These are phyloP conservation scores for Euura saliciscinereae DNA, from an alignment of 1,140 invertebrate genomes.

Conservation along the genomic window DNA sequence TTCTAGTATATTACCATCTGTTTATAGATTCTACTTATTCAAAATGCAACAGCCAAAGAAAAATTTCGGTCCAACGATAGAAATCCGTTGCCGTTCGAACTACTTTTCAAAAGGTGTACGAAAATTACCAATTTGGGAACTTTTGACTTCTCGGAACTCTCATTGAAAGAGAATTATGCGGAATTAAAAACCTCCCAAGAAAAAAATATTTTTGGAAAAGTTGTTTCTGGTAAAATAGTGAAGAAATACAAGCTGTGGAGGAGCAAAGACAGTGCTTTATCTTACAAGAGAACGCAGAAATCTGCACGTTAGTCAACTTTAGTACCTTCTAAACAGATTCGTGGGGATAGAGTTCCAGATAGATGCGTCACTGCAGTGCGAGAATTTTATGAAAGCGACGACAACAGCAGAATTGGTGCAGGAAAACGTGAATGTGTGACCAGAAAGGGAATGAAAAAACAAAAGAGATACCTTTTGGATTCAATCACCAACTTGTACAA, in stretches of 20 bases:
- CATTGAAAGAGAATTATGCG: slow-evolving; percentile 32
- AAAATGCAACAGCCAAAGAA: too few relatives aligned
- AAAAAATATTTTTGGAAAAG: slow-evolving; percentile 22
- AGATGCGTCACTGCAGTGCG: not conserved
- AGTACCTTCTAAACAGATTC: not conserved
- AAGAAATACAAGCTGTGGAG: slow-evolving; percentile 22
- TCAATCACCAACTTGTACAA: not conserved
- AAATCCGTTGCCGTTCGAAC: too few relatives aligned
- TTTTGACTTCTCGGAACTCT: not conserved
- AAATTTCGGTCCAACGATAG: too few relatives aligned
- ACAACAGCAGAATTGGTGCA: not conserved
- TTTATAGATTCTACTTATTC: too few relatives aligned
- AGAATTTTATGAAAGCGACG: not conserved
- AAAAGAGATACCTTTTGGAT: not conserved
- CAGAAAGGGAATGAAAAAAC: not conserved
- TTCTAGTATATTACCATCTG: too few relatives aligned
- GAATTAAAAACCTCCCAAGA: slow-evolving; percentile 24
- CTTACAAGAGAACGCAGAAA: slow-evolving; percentile 4
- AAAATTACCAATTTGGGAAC: too few relatives aligned
- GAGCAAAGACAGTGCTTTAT: slow-evolving; percentile 14
- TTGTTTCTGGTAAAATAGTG: slow-evolving; percentile 20
- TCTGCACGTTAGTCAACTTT: not conserved
- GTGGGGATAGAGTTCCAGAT: not conserved
- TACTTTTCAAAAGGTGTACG: too few relatives aligned
- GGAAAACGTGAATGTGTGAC: not conserved